phyloP scores from a whole-genome alignment of 2,113 vertebrate species.

The Falco punctatus region DNA sequence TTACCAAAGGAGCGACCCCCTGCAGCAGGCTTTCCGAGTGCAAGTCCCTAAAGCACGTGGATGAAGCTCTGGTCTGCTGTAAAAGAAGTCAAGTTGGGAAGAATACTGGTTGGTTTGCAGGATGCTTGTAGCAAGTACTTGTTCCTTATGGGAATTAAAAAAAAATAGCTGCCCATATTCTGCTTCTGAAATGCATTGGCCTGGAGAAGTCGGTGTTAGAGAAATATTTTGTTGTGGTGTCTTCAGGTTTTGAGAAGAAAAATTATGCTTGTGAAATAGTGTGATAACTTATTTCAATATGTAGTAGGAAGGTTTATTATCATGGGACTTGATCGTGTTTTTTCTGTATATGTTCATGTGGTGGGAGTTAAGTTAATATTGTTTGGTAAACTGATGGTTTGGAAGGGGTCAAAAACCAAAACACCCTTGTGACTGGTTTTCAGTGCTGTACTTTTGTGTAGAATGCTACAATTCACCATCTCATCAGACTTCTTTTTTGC shows the following conservation, averaged over 20 bases:
- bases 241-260: background rate
- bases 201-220: background rate
- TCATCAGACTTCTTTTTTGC: background rate
- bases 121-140: background rate
- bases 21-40: fast-evolving
- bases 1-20: background rate
- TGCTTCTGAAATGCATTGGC: background rate
- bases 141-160: background rate
- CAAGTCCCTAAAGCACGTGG: background rate
- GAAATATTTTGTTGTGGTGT: background rate
- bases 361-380: background rate
- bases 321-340: background rate
- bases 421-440: background rate
- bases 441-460: background rate
- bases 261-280: background rate
- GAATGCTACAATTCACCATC: background rate
- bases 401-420: background rate
- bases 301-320: background rate
- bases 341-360: fast-evolving
- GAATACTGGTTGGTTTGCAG: background rate
- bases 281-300: background rate
- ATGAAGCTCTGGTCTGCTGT: background rate
- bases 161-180: fast-evolving
- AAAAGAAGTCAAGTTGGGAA: background rate
- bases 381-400: background rate